These are phyloP conservation scores for Latheticus oryzae DNA, from an alignment of 2,888 invertebrate species.

Conservation along the genomic window DNA sequence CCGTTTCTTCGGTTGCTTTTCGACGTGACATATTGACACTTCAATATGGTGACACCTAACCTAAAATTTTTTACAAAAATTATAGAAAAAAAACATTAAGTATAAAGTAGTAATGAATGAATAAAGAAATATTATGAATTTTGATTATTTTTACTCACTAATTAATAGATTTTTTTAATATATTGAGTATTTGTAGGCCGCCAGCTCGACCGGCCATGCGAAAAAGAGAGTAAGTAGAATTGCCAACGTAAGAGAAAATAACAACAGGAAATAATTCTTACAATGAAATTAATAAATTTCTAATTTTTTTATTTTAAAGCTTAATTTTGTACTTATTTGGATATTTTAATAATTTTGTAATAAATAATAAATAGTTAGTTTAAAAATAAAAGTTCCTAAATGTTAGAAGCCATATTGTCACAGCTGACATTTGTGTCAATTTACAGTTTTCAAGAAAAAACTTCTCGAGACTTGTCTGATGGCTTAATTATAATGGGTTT, in stretches of 20 bases:
- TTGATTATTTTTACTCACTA: slow-evolving; percentile 10
- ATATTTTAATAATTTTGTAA: slow-evolving; percentile 7
- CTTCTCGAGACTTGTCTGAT: no score
- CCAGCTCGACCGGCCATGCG: slow-evolving; percentile 54
- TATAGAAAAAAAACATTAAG: background rate
- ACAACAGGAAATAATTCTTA: no score
- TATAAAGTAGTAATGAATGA: background rate
- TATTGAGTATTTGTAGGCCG: slow-evolving; percentile 39
- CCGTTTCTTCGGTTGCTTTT: slow-evolving; percentile 85
- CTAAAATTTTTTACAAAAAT: slow-evolving; percentile 41
- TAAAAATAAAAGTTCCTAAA: no score
- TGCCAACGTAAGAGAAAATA: slow-evolving; percentile 27
- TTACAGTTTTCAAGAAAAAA: no score
- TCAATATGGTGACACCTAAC: slow-evolving; percentile 51
- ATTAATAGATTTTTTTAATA: slow-evolving; percentile 19
- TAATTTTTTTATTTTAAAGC: no score
- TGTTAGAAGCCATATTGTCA: background rate
- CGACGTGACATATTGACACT: slow-evolving; percentile 74
- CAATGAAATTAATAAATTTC: no score
- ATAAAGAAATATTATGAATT: background rate
- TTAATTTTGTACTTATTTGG: no score
- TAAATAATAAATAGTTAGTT: no score
- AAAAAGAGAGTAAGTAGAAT: slow-evolving; percentile 47
- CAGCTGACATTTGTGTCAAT: slow-evolving; percentile 6
- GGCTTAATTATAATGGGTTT: slow-evolving; percentile 89